Percentiles rank a stretch among this genome's conserved stretches.
These are phyloP conservation scores for Heliconius hewitsoni DNA, from an alignment of 1,140 invertebrate species.

Conservation along the genomic window DNA sequence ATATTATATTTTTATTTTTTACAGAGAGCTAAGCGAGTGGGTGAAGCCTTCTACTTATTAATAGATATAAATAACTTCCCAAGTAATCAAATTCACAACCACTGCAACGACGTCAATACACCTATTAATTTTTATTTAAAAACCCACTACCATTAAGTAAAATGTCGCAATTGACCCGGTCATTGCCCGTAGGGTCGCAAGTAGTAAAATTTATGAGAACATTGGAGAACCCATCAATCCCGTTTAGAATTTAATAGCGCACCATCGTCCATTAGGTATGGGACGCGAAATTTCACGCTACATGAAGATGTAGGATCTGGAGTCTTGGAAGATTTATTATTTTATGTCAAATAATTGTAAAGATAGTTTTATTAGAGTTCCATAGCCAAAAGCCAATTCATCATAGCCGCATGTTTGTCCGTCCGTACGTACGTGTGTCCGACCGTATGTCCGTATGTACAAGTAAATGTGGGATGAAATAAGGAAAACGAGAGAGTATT, in stretches of 20 bases:
- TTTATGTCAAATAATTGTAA: neutral
- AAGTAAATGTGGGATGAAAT: no score
- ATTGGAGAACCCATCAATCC: constrained; percentile 55
- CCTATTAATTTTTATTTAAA: constrained; percentile 17
- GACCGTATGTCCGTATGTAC: no score
- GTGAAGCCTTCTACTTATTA: no score
- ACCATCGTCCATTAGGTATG: constrained; percentile 55
- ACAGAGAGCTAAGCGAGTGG: no score
- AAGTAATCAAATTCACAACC: neutral
- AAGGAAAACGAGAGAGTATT: no score
- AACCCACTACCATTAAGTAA: neutral
- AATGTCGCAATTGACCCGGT: constrained; percentile 18
- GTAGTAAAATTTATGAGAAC: constrained; percentile 63
- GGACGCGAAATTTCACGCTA: constrained; percentile 43
- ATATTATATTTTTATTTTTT: no score
- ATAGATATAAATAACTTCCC: neutral
- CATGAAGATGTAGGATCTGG: constrained; percentile 28
- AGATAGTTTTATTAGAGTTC: no score
- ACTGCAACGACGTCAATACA: neutral
- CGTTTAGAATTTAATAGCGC: constrained; percentile 58
- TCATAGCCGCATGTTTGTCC: no score
- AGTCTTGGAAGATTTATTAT: neutral
- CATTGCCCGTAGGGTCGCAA: constrained; percentile 35
- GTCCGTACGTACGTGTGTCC: no score
- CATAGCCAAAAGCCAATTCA: no score